Evolutionary conservation across 2,113 vertebrate species (phyloP).

Genomic region (Otis tarda): DNA sequence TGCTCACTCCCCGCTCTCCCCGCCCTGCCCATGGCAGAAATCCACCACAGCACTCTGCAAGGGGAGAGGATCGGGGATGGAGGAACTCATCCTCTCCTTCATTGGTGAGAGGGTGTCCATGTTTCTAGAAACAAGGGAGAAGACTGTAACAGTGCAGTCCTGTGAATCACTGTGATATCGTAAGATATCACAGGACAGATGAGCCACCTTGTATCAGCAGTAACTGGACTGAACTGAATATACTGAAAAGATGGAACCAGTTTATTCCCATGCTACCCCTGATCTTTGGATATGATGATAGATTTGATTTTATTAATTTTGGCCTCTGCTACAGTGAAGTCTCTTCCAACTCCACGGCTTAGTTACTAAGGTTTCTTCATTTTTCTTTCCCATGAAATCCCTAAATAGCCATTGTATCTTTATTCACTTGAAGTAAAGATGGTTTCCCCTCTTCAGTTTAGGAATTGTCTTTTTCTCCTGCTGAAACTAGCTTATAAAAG

Average conservation of each 20-base stretch:
- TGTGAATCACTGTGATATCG: neutral
- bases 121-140: neutral
- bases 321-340: neutral
- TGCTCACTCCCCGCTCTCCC: neutral
- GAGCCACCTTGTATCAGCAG: neutral
- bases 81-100: neutral
- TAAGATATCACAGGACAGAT: neutral
- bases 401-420: neutral
- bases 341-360: neutral
- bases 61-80: neutral
- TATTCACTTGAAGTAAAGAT: neutral
- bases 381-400: neutral
- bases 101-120: neutral
- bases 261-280: neutral
- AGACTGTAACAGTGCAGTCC: neutral
- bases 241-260: neutral
- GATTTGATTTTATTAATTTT: neutral
- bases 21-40: neutral
- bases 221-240: neutral
- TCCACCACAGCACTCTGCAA: accelerated
- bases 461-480: neutral
- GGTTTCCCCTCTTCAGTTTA: neutral
- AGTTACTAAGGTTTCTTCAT: neutral
- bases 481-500: neutral
- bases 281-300: neutral